These are phyloP conservation scores for Sebastes nivosus DNA, from an alignment of 2,797 vertebrate genomes.

Conservation along the genomic window DNA sequence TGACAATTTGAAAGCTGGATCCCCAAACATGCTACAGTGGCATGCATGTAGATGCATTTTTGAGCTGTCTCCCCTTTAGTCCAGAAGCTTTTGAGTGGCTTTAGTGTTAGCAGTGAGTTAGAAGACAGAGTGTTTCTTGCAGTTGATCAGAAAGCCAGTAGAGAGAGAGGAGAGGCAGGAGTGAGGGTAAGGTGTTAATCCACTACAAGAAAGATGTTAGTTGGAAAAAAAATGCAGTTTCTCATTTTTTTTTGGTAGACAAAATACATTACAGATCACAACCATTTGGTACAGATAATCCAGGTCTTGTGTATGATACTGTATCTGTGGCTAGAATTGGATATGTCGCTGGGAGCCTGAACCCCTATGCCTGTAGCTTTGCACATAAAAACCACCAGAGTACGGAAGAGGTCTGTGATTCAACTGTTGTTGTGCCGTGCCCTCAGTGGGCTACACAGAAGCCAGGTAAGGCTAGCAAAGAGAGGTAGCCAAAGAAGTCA, in stretches of 20 bases:
- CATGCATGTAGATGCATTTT: slow-evolving; percentile 84
- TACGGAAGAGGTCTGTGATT: slow-evolving; percentile 71
- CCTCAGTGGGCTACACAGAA: slow-evolving; percentile 64
- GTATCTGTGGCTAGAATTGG: slow-evolving; percentile 53
- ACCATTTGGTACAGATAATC: slow-evolving; percentile 72
- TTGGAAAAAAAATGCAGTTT: slow-evolving; percentile 87
- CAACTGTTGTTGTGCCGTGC: slow-evolving; percentile 67
- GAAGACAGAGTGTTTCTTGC: slow-evolving; percentile 80
- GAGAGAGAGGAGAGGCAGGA: slow-evolving; percentile 77
- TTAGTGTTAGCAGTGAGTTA: slow-evolving; percentile 84
- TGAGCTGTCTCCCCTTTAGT: slow-evolving; percentile 76
- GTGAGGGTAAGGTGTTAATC: slow-evolving; percentile 81
- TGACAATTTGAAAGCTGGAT: slow-evolving; percentile 71
- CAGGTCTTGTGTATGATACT: slow-evolving; percentile 62
- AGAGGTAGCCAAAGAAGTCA: slow-evolving; percentile 79
- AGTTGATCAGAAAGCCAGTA: slow-evolving; percentile 83
- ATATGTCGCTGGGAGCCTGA: slow-evolving; percentile 49
- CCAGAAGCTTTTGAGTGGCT: slow-evolving; percentile 80
- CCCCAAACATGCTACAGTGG: slow-evolving; percentile 85
- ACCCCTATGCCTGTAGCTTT: slow-evolving; percentile 51
- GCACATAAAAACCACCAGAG: slow-evolving; percentile 69
- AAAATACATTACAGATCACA: slow-evolving; percentile 84
- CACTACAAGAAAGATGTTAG: slow-evolving; percentile 86
- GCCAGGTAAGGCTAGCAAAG: slow-evolving; percentile 63
- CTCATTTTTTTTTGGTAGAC: slow-evolving; percentile 82